Base-by-base conservation (phyloP, 2,797 vertebrate genomes). In the Mus minutoides region DNA sequence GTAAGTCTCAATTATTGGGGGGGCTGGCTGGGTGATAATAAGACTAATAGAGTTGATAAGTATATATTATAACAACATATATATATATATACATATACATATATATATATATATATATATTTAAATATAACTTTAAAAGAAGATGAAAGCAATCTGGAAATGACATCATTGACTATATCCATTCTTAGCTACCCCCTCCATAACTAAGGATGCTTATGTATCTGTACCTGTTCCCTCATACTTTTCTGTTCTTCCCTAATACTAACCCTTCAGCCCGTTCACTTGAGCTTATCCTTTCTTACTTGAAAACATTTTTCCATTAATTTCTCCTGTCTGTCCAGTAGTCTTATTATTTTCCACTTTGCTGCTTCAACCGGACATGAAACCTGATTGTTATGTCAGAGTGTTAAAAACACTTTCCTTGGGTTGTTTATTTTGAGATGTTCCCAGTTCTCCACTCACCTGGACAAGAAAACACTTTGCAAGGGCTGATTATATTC, bases 111-210 rank as follows among this genome's bases (percentile, higher is more conserved):
- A 12, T 12, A 49, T 60, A 29, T 19, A 60, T 34, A 10, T 24
- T 29, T 83, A 83, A 82, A 71, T 43, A 43, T 19, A 43, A 84
- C 37, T 46, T 64, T 46, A 12, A 56, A 64, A 34, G 49, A 85
- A 49, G 40, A 67, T 85, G 26, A 95, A 89, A 92, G 13, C 4
- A 22, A 62, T 91, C 49, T 58, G 75, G 37, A 94, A 95, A 58
- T 83, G 80, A 90, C 16, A 64, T 89, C 16, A 64, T 89, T 8
- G n/a, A 75, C 29, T 29, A 12, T 1, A 24, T 22, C 9, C 21
- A 29, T 62, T 24, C 8, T 43, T 17, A 43, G 24, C 54, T 60
- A 43, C 9, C 16, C 9, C 1, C 26, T 62, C 17, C 34, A 10
- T 21, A 64, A 24, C 80, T 17, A 62, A 62, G 16, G 37, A 43